Base-by-base conservation (phyloP, 1,140 invertebrate genomes). In the Drosophila burlai region DNA sequence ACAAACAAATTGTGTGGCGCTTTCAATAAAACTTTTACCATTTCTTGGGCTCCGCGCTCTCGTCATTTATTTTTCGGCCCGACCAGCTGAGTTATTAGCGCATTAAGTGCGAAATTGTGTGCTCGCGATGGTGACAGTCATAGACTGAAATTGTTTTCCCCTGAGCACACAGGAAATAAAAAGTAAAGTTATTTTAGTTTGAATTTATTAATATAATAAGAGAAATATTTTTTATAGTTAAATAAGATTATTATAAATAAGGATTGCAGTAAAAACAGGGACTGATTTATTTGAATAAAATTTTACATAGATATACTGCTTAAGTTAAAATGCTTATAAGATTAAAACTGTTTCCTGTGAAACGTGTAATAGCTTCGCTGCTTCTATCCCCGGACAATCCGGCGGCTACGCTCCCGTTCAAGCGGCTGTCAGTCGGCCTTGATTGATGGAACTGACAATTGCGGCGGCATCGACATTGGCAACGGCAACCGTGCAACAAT, bases 1-100 rank as follows among this genome's bases (percentile, higher is more conserved):
- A 90, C 85, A 89, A 89, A 89, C 85, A 89, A 89, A 89, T 89
- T 89, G 85, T 89, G 85, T 90, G 85, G 85, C 85, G 81, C 81
- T 90, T 89, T 90, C 85, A 90, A 89, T 85, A 89, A 85, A 89
- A 89, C 85, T 89, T 89, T 90, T 81, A 80, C 85, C 81, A 90
- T 89, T 90, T 90, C 81, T 78, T 80, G 46, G 59, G 69, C 74
- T 24, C 67, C 55, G 45, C 49, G 63, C 36, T 64, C 34, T 47
- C 50, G 26, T 62, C 38, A 26, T 47, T 49, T 75, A 34, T 62
- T 42, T 34, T 42, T 57, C 13, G 45, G 36, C 45, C 40, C 38
- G 42, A 54, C n/a, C 73, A 71, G 67, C 67, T 90, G 81, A 89
- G 84, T 89, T 89, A 89, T 90, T 84, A 90, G 81, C 81, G 77